These are phyloP conservation scores for Acanthochromis polyacanthus DNA, from an alignment of 2,113 vertebrate genomes.

Conservation along the genomic window DNA sequence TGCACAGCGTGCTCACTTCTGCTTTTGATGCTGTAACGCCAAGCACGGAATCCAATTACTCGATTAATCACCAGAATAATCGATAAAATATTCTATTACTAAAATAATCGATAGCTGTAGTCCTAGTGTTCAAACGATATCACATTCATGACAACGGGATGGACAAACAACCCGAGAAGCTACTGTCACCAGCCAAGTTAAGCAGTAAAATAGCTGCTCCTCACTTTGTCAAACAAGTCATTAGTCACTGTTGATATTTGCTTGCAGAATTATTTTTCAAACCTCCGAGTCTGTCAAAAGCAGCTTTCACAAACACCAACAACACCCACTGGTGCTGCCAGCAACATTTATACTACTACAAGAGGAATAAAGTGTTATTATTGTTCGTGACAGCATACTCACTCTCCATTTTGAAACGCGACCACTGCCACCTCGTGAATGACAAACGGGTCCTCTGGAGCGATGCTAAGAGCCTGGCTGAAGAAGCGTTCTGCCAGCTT, in stretches of 20 bases:
- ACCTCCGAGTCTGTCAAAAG: not conserved
- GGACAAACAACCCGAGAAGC: too few species aligned
- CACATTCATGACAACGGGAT: too few species aligned
- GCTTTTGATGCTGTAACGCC: too few species aligned
- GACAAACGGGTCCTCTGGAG: slow-evolving; percentile 98
- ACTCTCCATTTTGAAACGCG: slow-evolving; percentile 99
- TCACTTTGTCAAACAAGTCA: too few species aligned
- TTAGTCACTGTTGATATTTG: not conserved
- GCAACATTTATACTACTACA: not conserved
- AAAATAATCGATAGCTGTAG: too few species aligned
- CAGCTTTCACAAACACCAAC: not conserved
- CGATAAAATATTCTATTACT: too few species aligned
- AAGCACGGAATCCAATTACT: too few species aligned
- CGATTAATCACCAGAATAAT: too few species aligned
- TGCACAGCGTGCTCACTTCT: too few species aligned
- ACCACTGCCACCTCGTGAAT: slow-evolving; percentile 99
- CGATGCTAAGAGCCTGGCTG: slow-evolving; percentile 97
- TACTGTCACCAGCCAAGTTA: too few species aligned
- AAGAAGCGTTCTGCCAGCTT: slow-evolving; percentile 98
- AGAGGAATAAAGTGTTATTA: not conserved
- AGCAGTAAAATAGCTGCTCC: not conserved
- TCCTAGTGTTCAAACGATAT: too few species aligned
- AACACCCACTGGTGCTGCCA: not conserved
- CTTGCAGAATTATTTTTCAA: not conserved
- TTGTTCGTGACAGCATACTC: slow-evolving; percentile 77